A percentile compares a stretch with the other conserved stretches of the same genome.
Evolutionary conservation across 2,888 invertebrate species (phyloP).

Genomic region (Nezara viridula): DNA sequence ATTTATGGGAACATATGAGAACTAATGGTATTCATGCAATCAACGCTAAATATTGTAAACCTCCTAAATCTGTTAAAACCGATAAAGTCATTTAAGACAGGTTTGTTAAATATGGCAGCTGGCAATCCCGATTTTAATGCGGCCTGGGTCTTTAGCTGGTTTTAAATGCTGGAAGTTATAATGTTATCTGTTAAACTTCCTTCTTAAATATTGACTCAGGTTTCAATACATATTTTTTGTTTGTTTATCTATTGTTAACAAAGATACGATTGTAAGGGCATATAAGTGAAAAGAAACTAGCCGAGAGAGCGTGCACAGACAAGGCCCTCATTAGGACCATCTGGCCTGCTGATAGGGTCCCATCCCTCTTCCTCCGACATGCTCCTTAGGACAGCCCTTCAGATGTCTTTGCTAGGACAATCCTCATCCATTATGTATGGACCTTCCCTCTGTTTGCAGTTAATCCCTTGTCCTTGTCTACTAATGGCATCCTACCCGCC

Average conservation of each 20-base stretch:
- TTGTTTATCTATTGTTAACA: neutral
- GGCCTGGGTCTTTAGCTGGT: too few species aligned
- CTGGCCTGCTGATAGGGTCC: neutral
- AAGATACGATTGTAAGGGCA: neutral
- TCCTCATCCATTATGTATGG: constrained; percentile 21
- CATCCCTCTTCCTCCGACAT: constrained; percentile 22
- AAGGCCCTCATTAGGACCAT: neutral
- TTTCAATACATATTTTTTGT: neutral
- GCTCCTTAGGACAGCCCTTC: constrained; percentile 23
- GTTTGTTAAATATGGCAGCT: too few species aligned
- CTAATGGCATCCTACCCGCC: neutral
- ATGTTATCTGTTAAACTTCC: too few species aligned
- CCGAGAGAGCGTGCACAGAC: neutral
- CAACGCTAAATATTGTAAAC: too few species aligned
- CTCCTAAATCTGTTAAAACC: too few species aligned
- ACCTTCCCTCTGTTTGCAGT: constrained; percentile 9
- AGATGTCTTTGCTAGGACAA: constrained; percentile 21
- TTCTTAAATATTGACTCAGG: too few species aligned
- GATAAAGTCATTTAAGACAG: too few species aligned
- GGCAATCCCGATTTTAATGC: too few species aligned
- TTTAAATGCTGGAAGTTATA: too few species aligned
- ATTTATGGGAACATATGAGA: too few species aligned
- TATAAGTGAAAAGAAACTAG: neutral
- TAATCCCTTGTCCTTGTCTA: constrained; percentile 6
- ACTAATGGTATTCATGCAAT: too few species aligned